phyloP scores from a whole-genome alignment of 2,797 vertebrate genomes.

The Xenopus petersii region DNA sequence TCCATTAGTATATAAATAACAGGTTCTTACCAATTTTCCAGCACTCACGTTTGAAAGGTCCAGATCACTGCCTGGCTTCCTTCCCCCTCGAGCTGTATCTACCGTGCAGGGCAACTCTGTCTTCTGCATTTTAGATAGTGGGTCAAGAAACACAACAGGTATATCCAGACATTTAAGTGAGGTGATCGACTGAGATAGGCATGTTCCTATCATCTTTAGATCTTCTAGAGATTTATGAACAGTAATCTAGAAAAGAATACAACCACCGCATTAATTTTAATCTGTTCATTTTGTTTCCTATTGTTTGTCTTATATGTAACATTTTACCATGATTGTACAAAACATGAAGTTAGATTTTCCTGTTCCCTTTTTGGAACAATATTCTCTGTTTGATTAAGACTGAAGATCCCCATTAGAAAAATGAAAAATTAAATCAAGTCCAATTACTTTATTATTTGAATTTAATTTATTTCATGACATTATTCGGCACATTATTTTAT shows the following conservation, averaged over 20 bases:
- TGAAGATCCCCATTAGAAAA: too few relatives aligned
- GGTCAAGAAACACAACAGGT: conserved; percentile 40
- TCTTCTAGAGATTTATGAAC: conserved; percentile 39
- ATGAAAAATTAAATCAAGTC: too few relatives aligned
- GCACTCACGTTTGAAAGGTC: conserved; percentile 98
- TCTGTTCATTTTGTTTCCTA: not conserved
- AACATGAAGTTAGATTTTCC: too few relatives aligned
- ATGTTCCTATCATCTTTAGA: conserved; percentile 23
- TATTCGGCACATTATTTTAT: too few relatives aligned
- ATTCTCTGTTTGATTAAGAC: too few relatives aligned
- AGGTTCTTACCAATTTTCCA: conserved; percentile 77
- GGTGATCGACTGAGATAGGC: not conserved
- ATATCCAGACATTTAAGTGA: conserved; percentile 32
- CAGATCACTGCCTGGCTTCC: conserved; percentile 80
- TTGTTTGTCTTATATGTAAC: too few relatives aligned
- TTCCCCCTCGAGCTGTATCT: conserved; percentile 25
- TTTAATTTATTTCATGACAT: too few relatives aligned
- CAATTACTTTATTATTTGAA: too few relatives aligned
- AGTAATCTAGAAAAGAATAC: conserved; percentile 8
- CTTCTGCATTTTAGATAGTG: conserved; percentile 24
- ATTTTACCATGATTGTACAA: too few relatives aligned
- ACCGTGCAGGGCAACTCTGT: not conserved
- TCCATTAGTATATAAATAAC: too few relatives aligned
- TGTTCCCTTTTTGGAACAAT: too few relatives aligned
- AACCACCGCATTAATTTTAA: not conserved